phyloP scores from a whole-genome alignment of 2,113 vertebrate genomes.

The Xiphophorus couchianus region DNA sequence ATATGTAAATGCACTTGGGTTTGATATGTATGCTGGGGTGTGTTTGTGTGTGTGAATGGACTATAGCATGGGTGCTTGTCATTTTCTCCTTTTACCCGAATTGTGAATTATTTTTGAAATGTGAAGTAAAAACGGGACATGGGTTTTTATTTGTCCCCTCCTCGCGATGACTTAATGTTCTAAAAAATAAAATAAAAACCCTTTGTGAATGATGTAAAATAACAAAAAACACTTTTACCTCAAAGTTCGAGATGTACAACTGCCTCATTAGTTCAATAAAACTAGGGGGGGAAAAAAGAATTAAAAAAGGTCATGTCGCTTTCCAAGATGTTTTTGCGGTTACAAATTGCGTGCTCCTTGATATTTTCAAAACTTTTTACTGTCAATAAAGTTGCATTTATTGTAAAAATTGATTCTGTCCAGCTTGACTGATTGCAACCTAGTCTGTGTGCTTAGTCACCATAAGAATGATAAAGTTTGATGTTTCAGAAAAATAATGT shows the following conservation, averaged over 20 bases:
- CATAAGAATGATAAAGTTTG: not conserved
- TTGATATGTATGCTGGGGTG: conserved; percentile 69
- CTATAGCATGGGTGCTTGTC: conserved; percentile 80
- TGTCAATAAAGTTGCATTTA: conserved; percentile 84
- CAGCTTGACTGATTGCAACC: conserved; percentile 14
- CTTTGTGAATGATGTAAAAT: conserved; percentile 81
- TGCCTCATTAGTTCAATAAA: conserved; percentile 82
- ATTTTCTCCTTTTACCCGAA: conserved; percentile 79
- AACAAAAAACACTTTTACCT: conserved; percentile 84
- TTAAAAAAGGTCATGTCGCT: conserved; percentile 73
- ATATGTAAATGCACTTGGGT: conserved; percentile 78
- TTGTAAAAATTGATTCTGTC: conserved; percentile 68
- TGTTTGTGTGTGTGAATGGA: conserved; percentile 72
- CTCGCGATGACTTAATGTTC: conserved; percentile 74
- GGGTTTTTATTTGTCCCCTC: conserved; percentile 64
- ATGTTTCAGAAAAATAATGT: not conserved
- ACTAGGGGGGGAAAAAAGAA: not conserved
- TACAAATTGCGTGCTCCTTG: conserved; percentile 74
- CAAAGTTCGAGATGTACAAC: conserved; percentile 83
- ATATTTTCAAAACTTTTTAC: conserved; percentile 84
- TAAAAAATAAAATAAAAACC: conserved; percentile 25
- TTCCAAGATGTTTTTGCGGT: conserved; percentile 79
- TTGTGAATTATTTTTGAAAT: conserved; percentile 78
- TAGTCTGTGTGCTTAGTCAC: not conserved
- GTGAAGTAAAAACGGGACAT: conserved; percentile 77